phyloP scores from a whole-genome alignment of 2,797 vertebrate species.

The Astyanax mexicanus region DNA sequence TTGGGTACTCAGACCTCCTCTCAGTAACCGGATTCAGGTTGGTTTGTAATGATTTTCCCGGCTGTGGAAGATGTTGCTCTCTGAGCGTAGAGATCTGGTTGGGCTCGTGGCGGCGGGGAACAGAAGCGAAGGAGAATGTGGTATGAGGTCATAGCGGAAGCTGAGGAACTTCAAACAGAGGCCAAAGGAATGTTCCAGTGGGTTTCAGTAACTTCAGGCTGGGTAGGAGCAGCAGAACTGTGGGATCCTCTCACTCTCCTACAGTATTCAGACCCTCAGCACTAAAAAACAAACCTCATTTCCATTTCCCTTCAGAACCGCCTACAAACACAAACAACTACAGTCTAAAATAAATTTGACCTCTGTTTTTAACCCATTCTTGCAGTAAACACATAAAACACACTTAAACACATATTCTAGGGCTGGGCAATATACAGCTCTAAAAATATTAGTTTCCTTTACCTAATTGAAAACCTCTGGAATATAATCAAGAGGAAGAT shows the following conservation, averaged over 20 bases:
- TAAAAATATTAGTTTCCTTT: no score
- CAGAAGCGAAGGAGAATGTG: slow-evolving; percentile 13
- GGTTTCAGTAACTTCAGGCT: slow-evolving; percentile 50
- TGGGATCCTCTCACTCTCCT: neutral
- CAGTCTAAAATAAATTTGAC: no score
- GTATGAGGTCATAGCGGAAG: slow-evolving; percentile 44
- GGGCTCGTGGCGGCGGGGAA: neutral
- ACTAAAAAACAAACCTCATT: neutral
- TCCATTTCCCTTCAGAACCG: neutral
- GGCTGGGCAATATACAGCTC: no score
- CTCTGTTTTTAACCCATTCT: no score
- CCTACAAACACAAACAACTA: no score
- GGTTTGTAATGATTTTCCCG: neutral
- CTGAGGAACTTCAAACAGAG: slow-evolving; percentile 28
- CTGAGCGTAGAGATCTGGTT: neutral
- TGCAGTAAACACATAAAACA: no score
- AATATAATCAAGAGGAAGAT: no score
- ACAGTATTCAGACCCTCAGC: neutral
- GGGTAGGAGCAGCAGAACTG: slow-evolving; percentile 24
- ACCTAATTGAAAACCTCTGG: no score
- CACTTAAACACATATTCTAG: no score
- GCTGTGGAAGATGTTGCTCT: neutral
- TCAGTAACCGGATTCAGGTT: neutral
- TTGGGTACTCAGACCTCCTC: neutral
- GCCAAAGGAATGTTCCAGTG: slow-evolving; percentile 58